Conservation (phyloP, 2,888 invertebrate genomes). For the Chironomus tentans region DNA sequence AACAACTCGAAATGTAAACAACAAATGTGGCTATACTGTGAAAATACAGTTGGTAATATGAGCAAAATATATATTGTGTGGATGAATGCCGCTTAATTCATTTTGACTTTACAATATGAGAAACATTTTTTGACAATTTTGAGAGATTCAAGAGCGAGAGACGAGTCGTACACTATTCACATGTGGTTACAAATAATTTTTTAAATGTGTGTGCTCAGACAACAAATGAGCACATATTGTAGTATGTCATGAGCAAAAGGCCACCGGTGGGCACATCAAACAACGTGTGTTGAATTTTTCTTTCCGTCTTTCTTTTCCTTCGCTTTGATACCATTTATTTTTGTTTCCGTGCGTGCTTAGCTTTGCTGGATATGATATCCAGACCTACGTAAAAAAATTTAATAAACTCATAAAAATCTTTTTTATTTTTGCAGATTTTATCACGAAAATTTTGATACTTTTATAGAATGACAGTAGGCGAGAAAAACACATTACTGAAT, state of each 20-base stretch:
- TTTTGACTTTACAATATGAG: background rate
- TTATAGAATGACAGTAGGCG: too few species aligned
- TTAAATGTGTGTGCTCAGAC: too few species aligned
- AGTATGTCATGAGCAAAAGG: background rate
- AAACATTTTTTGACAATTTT: background rate
- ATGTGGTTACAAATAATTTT: too few species aligned
- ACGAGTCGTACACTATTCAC: too few species aligned
- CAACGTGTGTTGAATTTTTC: background rate
- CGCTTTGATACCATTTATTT: background rate
- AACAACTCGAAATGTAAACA: conserved; percentile 5
- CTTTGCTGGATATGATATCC: too few species aligned
- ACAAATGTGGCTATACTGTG: background rate
- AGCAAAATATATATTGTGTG: background rate
- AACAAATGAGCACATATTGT: background rate
- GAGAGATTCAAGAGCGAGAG: background rate
- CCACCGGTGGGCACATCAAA: conserved; percentile 3
- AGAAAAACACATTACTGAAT: too few species aligned
- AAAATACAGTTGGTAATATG: background rate
- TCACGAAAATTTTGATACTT: too few species aligned
- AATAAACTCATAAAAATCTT: too few species aligned
- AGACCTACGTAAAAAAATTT: too few species aligned
- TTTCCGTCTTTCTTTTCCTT: background rate
- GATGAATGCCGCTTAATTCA: background rate
- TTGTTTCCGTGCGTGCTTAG: too few species aligned
- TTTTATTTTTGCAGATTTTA: too few species aligned